A percentile compares a stretch with the other conserved stretches of the same genome.
Evolutionary conservation across 2,113 vertebrate species (phyloP).

Genomic region (Aspiorhynchus laticeps): DNA sequence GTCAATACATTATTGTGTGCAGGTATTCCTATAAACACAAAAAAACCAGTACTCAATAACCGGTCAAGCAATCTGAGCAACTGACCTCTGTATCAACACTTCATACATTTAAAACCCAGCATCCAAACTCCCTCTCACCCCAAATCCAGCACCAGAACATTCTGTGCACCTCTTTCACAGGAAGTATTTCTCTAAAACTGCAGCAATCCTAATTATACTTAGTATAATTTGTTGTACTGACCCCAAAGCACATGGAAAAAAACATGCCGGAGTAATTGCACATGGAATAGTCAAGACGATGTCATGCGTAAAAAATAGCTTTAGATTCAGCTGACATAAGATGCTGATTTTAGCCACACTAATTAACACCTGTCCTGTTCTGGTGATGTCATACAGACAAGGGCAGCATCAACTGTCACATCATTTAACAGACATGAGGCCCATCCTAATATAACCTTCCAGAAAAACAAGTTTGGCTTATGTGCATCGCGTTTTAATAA

Average conservation of each 20-base stretch:
- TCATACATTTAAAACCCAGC: conserved; percentile 2
- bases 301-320: conserved; percentile 54
- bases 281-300: conserved; percentile 28
- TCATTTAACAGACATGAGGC: conserved; percentile 17
- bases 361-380: conserved; percentile 47
- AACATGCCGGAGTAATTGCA: conserved; percentile 40
- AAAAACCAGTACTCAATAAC: not conserved
- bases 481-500: conserved; percentile 20
- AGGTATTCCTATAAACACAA: too few species aligned
- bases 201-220: conserved; percentile 49
- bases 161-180: conserved; percentile 35
- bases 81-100: not conserved
- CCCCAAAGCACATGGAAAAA: conserved; percentile 45
- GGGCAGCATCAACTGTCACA: conserved; percentile 32
- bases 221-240: conserved; percentile 44
- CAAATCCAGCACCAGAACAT: conserved; percentile 48
- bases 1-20: not conserved
- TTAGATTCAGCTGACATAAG: conserved; percentile 22
- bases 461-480: conserved; percentile 26
- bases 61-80: not conserved
- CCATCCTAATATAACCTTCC: conserved; percentile 33
- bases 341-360: conserved; percentile 40
- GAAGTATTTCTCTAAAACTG: conserved; percentile 42
- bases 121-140: not conserved
- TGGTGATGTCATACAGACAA: conserved; percentile 45